A percentile compares a stretch with the other conserved stretches of the same genome.
Evolutionary conservation across 2,797 vertebrate species (phyloP).

Genomic region (Mycteria americana): DNA sequence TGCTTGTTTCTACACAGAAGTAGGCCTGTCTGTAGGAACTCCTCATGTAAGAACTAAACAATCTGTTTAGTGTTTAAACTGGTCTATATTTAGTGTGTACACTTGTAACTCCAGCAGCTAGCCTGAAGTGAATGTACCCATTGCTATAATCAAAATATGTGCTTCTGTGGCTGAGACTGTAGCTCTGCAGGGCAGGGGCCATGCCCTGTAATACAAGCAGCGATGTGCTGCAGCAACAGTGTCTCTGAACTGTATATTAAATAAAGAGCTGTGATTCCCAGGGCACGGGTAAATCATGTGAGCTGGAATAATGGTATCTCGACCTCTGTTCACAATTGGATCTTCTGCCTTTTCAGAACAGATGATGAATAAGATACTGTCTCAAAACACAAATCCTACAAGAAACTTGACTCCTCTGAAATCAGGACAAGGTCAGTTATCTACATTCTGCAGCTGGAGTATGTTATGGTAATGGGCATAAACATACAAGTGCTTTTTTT

Average conservation of each 20-base stretch:
- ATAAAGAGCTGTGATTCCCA: background rate
- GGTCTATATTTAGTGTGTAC: background rate
- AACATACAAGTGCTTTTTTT: background rate
- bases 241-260: background rate
- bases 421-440: background rate
- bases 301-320: background rate
- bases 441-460: background rate
- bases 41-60: background rate
- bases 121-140: background rate
- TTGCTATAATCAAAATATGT: rapidly evolving
- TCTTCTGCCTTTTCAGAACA: background rate
- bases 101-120: background rate
- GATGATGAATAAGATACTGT: background rate
- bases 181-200: background rate
- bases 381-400: background rate
- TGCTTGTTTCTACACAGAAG: background rate
- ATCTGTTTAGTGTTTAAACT: background rate
- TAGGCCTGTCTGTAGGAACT: background rate
- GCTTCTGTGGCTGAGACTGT: background rate
- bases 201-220: background rate
- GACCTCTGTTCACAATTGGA: background rate
- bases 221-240: background rate
- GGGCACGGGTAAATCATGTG: background rate
- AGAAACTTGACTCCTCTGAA: background rate
- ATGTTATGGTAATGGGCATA: background rate